These are phyloP conservation scores for Hydrotaea cyrtoneurina DNA, from an alignment of 2,888 invertebrate species.

Conservation along the genomic window DNA sequence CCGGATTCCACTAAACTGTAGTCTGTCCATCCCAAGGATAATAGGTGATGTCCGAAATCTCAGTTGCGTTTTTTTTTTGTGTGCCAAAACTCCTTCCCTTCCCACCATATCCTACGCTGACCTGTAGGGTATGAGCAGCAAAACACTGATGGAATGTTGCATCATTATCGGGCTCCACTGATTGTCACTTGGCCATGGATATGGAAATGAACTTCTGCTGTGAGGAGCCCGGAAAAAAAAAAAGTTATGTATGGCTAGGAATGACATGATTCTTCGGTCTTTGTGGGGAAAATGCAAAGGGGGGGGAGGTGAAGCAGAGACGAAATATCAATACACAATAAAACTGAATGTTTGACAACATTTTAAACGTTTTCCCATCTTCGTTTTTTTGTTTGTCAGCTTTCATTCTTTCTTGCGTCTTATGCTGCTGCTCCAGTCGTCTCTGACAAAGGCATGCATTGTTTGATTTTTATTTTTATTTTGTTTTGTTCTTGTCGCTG, in stretches of 20 bases:
- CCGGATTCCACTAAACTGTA: too few species aligned
- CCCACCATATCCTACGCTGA: not conserved
- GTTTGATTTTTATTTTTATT: constrained; percentile 7
- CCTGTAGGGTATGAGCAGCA: constrained; percentile 10
- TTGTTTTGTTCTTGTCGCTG: not conserved
- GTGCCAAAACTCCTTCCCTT: too few species aligned
- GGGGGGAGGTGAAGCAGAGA: not conserved
- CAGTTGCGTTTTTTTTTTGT: too few species aligned
- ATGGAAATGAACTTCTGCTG: not conserved
- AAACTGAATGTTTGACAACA: constrained; percentile 38
- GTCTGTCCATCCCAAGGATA: too few species aligned
- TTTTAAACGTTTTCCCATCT: constrained; percentile 35
- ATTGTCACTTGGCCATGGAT: constrained; percentile 8
- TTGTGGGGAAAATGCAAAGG: not conserved
- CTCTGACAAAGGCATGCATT: not conserved
- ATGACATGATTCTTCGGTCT: not conserved
- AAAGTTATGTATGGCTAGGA: not conserved
- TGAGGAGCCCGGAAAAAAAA: not conserved
- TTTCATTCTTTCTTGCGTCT: not conserved
- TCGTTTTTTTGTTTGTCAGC: not conserved
- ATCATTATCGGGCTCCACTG: not conserved
- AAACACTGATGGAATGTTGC: not conserved
- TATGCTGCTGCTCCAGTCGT: not conserved
- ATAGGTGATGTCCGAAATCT: too few species aligned
- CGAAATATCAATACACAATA: constrained; percentile 28